Base-by-base conservation (phyloP, 2,888 invertebrate species). In the Plebejus melissa region DNA sequence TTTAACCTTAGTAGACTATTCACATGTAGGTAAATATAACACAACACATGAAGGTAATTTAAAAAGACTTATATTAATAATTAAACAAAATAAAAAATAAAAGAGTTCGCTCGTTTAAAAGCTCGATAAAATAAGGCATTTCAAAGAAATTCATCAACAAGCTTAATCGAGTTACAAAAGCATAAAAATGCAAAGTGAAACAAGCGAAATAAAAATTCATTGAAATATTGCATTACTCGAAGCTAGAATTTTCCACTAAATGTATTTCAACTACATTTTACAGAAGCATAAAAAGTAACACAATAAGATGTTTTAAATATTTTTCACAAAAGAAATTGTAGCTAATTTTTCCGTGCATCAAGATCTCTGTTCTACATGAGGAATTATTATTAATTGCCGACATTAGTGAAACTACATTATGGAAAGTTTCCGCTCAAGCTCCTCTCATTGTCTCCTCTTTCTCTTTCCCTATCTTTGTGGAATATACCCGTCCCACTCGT, bases 401-500 rank as follows among this genome's bases (percentile, higher is more conserved):
- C 80, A 78, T 81, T 83, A 85, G 84, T 83, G 82, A 84, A 83
- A 85, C 82, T 83, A 82, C 82, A 83, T 80, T 78, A 79, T 81
- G 81, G 82, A 82, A 82, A 82, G 83, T 83, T 84, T 83, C 83
- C 84, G 80, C 79, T 74, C 77, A 77, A 77, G 74, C 71, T 71
- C 58, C 75, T 71, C 28, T 58, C 38, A 77, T 70, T 72, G 74
- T 74, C 41, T 76, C 71, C 22, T 76, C 57, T 74, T 57, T 79
- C 81, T 78, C 78, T 77, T 78, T 80, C 78, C 57, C 76, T 74
- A 79, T 69, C 69, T 58, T 65, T 46, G 71, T 57, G 54, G 38
- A n/a, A 75, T 80, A 74, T 70, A 71, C 36, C 70, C 74, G 58
- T 80, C 81, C 79, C 77, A 76, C 75, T 80, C 79, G 75, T 74